Conservation (phyloP, 2,113 vertebrate species). For the Pteropus alecto region DNA sequence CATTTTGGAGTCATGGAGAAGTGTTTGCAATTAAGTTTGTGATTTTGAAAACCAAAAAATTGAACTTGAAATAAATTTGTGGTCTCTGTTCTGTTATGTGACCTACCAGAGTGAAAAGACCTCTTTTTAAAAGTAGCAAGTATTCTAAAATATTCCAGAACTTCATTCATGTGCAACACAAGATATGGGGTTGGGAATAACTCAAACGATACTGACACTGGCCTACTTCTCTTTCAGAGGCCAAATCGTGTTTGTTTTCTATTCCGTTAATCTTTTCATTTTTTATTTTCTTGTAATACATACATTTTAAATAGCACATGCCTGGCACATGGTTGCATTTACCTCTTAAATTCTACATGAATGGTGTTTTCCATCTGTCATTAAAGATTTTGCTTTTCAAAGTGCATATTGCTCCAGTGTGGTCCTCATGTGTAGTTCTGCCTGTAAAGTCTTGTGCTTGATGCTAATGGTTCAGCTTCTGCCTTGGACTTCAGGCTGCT, state of each 20-base stretch:
- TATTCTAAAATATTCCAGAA: conserved; percentile 44
- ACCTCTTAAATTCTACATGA: neutral
- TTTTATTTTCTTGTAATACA: neutral
- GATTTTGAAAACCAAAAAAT: conserved; percentile 69
- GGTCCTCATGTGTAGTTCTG: neutral
- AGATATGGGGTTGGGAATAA: neutral
- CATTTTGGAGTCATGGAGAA: conserved; percentile 27
- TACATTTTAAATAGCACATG: neutral
- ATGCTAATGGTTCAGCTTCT: neutral
- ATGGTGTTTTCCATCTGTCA: conserved; percentile 17
- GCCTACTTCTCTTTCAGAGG: neutral
- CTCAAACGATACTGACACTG: neutral
- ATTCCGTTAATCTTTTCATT: neutral
- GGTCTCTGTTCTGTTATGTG: conserved; percentile 52
- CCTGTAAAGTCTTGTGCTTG: neutral
- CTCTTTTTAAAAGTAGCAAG: conserved; percentile 6
- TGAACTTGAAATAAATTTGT: conserved; percentile 48
- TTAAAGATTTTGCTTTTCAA: conserved; percentile 1
- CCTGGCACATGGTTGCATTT: neutral
- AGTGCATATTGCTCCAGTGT: neutral
- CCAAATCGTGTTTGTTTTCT: neutral
- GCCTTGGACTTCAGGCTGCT: neutral
- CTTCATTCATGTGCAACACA: neutral
- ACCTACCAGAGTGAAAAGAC: conserved; percentile 36
- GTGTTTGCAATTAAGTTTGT: conserved; percentile 59